A percentile compares a stretch with the other conserved stretches of the same genome.
phyloP scores from a whole-genome alignment of 2,113 vertebrate genomes.

The Polyodon spathula region DNA sequence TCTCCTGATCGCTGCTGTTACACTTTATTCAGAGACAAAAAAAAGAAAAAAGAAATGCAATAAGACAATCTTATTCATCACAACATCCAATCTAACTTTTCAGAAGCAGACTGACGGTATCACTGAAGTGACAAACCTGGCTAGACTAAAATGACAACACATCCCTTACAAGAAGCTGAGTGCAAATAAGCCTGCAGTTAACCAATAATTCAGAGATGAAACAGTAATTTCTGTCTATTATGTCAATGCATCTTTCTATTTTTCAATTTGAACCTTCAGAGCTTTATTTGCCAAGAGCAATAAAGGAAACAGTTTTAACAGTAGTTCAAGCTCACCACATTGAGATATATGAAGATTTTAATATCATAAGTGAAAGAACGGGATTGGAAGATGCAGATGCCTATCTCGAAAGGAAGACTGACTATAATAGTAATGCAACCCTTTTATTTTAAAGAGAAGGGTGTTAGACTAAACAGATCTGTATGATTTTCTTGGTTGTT shows the following conservation, averaged over 20 bases:
- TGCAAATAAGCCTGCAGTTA: not conserved
- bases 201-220: conserved; percentile 12
- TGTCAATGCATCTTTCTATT: conserved; percentile 12
- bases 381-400: conserved; percentile 1
- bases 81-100: conserved; percentile 2
- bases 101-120: not conserved
- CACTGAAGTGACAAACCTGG: conserved; percentile 7
- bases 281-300: conserved; percentile 21
- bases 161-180: not conserved
- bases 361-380: conserved; percentile 33
- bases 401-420: conserved; percentile 9
- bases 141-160: conserved; percentile 5
- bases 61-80: conserved; percentile 4
- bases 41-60: not conserved
- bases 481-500: too few relatives aligned
- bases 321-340: conserved; percentile 39
- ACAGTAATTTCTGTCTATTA: conserved; percentile 12
- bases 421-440: conserved; percentile 41
- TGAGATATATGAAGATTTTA: conserved; percentile 45
- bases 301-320: conserved; percentile 24
- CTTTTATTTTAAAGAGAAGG: conserved; percentile 47
- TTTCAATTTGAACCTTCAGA: not conserved
- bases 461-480: conserved; percentile 24
- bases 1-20: not conserved
- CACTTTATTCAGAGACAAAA: not conserved